Evolutionary conservation across 2,113 vertebrate genomes (phyloP).

Genomic region (Amazona vittata): DNA sequence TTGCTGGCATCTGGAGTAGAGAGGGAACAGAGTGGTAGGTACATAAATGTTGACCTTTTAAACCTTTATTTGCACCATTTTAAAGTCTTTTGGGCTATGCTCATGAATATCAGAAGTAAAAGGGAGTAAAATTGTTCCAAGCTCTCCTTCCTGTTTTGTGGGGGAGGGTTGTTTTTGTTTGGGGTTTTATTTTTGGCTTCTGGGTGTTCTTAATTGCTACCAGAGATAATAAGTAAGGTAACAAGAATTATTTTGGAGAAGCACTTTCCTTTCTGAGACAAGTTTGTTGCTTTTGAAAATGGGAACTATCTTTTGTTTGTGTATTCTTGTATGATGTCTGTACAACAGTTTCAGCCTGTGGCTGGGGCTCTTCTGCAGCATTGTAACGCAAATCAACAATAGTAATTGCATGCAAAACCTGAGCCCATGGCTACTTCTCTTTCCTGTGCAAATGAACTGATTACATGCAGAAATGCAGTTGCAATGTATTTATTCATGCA

Average conservation of each 20-base stretch:
- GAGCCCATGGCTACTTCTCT: not conserved
- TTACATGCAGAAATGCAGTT: not conserved
- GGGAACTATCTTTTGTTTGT: not conserved
- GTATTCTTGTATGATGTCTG: not conserved
- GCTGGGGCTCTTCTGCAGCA: not conserved
- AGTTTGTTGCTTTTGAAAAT: not conserved
- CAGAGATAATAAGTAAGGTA: not conserved
- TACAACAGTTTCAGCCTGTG: not conserved
- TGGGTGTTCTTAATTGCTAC: not conserved
- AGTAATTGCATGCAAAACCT: conserved; percentile 20
- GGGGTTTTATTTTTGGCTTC: not conserved
- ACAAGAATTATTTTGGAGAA: not conserved
- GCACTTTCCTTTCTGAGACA: not conserved
- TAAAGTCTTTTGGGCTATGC: not conserved
- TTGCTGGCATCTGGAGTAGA: conserved; percentile 82
- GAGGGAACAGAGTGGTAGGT: conserved; percentile 84
- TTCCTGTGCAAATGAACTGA: not conserved
- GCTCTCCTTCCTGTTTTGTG: not conserved
- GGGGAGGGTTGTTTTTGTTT: not conserved
- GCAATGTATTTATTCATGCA: not conserved
- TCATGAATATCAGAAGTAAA: not conserved
- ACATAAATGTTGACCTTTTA: not conserved
- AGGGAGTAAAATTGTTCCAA: not conserved
- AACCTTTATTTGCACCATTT: not conserved
- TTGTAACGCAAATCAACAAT: not conserved